Conservation (phyloP, 2,113 vertebrate genomes). For the Cyanocitta stelleri region DNA sequence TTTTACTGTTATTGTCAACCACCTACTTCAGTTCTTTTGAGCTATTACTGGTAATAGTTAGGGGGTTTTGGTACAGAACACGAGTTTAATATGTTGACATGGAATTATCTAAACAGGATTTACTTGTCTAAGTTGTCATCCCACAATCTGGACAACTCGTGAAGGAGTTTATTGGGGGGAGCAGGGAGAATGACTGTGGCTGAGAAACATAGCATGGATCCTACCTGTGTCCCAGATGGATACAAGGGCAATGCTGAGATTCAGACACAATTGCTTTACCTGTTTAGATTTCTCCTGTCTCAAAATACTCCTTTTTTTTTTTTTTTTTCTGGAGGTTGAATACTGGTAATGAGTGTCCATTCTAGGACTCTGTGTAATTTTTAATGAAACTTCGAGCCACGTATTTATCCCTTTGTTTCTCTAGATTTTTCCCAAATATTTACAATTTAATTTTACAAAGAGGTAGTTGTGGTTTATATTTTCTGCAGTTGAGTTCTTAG, state of each 20-base stretch:
- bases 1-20: constrained; percentile 4
- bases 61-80: background rate
- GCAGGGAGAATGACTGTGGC: background rate
- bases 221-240: background rate
- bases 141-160: background rate
- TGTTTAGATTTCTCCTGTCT: background rate
- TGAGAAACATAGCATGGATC: rapidly evolving
- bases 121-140: background rate
- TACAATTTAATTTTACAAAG: background rate
- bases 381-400: background rate
- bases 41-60: background rate
- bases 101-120: background rate
- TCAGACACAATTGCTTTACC: background rate
- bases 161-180: background rate
- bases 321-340: background rate
- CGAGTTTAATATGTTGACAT: background rate
- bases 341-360: background rate
- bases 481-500: background rate
- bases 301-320: background rate
- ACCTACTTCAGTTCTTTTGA: constrained; percentile 9
- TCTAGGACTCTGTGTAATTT: background rate
- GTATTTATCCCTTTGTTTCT: background rate
- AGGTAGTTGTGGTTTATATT: background rate
- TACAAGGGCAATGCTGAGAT: background rate
- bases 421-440: background rate